Percentiles rank a stretch among this genome's conserved stretches.
Evolutionary conservation across 1,140 invertebrate species (phyloP).

Genomic region (Dendrolimus kikuchii): DNA sequence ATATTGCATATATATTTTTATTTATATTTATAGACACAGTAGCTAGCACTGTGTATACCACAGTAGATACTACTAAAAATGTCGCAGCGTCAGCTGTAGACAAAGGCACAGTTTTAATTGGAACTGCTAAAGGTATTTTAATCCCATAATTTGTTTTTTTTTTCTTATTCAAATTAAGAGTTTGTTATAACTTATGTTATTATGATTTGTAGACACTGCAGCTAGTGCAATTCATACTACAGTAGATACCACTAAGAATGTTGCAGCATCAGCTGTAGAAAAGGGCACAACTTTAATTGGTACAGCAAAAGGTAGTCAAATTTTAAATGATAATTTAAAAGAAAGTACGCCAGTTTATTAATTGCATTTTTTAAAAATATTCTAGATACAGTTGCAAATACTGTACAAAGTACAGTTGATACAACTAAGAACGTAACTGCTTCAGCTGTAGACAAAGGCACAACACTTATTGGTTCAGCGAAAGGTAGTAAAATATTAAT

Average conservation of each 20-base stretch:
- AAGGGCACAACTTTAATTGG: slow-evolving; percentile 22
- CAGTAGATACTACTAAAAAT: slow-evolving; percentile 43
- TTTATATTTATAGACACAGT: slow-evolving; percentile 22
- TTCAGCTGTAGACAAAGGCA: slow-evolving; percentile 27
- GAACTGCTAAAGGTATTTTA: slow-evolving; percentile 19
- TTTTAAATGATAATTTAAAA: slow-evolving; percentile 12
- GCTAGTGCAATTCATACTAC: slow-evolving; percentile 18
- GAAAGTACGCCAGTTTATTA: not conserved
- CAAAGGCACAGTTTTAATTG: slow-evolving; percentile 31
- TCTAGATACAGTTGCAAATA: slow-evolving; percentile 39
- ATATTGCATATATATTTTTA: slow-evolving; percentile 2
- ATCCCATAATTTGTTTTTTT: not conserved
- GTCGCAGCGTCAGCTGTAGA: slow-evolving; percentile 34
- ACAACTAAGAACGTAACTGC: slow-evolving; percentile 31
- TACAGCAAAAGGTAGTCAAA: slow-evolving; percentile 19
- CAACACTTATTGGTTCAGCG: slow-evolving; percentile 22
- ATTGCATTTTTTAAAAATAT: slow-evolving; percentile 2
- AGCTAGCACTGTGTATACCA: slow-evolving; percentile 22
- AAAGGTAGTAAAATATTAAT: slow-evolving; percentile 13
- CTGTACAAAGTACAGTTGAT: slow-evolving; percentile 22
- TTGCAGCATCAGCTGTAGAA: slow-evolving; percentile 22
- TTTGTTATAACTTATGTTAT: slow-evolving; percentile 1
- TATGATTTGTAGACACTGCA: slow-evolving; percentile 17
- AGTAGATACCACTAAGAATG: slow-evolving; percentile 28
- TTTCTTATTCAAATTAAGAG: not conserved